A percentile compares a stretch with the other conserved stretches of the same genome.
Evolutionary conservation across 2,113 vertebrate species (phyloP).

Genomic region (Larimichthys crocea): DNA sequence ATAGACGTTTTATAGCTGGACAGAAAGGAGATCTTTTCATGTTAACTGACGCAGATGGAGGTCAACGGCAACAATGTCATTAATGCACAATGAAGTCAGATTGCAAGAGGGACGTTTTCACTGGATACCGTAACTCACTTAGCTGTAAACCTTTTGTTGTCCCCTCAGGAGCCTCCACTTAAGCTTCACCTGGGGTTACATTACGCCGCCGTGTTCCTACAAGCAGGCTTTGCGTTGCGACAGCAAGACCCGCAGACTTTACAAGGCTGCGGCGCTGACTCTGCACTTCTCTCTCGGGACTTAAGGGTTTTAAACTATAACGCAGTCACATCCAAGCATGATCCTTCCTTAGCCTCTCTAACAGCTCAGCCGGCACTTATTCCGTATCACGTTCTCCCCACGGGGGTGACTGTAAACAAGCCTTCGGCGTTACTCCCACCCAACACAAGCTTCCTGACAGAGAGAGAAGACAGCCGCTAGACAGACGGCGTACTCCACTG

Average conservation of each 20-base stretch:
- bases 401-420: slow-evolving; percentile 63
- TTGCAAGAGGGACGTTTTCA: slow-evolving; percentile 9
- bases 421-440: slow-evolving; percentile 45
- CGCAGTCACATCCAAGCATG: slow-evolving; percentile 37
- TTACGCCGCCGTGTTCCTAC: slow-evolving; percentile 24
- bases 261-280: slow-evolving; percentile 36
- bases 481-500: slow-evolving; percentile 40
- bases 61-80: slow-evolving; percentile 39
- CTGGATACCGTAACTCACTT: slow-evolving; percentile 22
- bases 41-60: slow-evolving; percentile 39
- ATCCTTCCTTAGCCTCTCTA: slow-evolving; percentile 47
- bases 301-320: slow-evolving; percentile 48
- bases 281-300: slow-evolving; percentile 48
- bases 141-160: slow-evolving; percentile 33
- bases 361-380: slow-evolving; percentile 48
- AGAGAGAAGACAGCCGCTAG: slow-evolving; percentile 43
- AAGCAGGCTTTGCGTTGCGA: slow-evolving; percentile 15
- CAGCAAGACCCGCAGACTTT: slow-evolving; percentile 45
- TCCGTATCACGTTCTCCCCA: slow-evolving; percentile 48
- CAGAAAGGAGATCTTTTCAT: slow-evolving; percentile 34
- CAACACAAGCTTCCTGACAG: slow-evolving; percentile 33
- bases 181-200: slow-evolving; percentile 28
- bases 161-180: slow-evolving; percentile 39
- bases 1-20: slow-evolving; percentile 44
- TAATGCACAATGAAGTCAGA: slow-evolving; percentile 52